Base-by-base conservation (phyloP, 2,888 invertebrate species). In the Synergus gifuensis region DNA sequence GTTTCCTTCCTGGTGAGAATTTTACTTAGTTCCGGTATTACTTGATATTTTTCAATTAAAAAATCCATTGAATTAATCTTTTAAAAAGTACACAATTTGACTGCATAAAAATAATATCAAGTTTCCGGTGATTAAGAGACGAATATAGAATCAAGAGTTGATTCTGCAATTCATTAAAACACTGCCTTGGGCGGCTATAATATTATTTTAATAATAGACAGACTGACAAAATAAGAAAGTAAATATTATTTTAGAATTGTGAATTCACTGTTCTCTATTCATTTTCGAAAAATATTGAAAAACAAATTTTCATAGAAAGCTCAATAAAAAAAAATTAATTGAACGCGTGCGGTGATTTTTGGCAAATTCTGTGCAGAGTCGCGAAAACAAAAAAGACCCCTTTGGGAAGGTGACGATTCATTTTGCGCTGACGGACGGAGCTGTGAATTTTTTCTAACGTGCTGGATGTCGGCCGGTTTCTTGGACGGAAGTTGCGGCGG, bases 371-470 rank as follows among this genome's bases (percentile, higher is more conserved):
- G 89, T 90, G 89, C 91, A 91, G 92, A 92, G 85, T 84, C 90
- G 89, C 91, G 91, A 86, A 89, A 90, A 86, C 87, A 89, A 88
- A 91, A 90, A 89, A 92, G 89, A 89, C 92, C 91, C 86, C 86
- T 87, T 85, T 91, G 91, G 90, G 89, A 90, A 86, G 92, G 91
- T 87, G 92, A 94, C 85, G 94, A 94, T 86, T 93, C 94, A 79
- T 93, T 93, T 85, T 96, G 96, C 91, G 93, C 94, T 66, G 94
- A 95, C 88, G 97, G 96, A 81, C 96, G 96, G 79, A 96, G 95
- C 84, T 98, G 98, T 92, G 97, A 98, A 93, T 97, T 98, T 94
- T 97, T 98, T 94, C 94, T 98, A 90, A 95, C 96, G 93, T 98
- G 98, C 93, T 98, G 98, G 98, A 95, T 98, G 94, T 95, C 96